phyloP scores from a whole-genome alignment of 2,797 vertebrate species.

The Euthynnus affinis region DNA sequence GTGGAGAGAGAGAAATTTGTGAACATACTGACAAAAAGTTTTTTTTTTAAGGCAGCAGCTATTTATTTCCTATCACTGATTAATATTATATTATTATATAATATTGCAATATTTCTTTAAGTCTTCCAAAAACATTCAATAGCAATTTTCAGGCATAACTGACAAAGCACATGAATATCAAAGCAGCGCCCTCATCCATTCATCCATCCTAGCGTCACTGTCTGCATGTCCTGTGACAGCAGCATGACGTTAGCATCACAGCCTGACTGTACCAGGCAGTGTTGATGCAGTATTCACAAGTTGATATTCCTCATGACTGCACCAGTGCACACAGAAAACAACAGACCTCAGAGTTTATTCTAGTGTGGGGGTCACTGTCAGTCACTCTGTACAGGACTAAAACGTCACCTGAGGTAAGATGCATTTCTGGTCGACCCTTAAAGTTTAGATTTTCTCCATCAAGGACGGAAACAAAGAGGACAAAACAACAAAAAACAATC shows the following conservation, averaged over 20 bases:
- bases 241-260: slow-evolving; percentile 20
- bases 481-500: not conserved
- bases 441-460: not conserved
- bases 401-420: not conserved
- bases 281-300: slow-evolving; percentile 1
- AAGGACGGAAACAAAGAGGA: no score
- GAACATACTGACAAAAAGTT: not conserved
- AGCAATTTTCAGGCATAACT: not conserved
- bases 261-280: slow-evolving; percentile 20
- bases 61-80: not conserved
- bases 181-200: not conserved
- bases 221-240: slow-evolving; percentile 13
- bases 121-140: not conserved
- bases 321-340: slow-evolving; percentile 36
- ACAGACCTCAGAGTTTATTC: slow-evolving; percentile 25
- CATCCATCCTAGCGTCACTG: not conserved
- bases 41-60: not conserved
- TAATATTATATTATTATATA: no score
- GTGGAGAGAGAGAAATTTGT: not conserved
- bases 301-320: slow-evolving; percentile 44
- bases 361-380: not conserved
- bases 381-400: not conserved
- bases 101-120: not conserved
- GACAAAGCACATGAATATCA: not conserved
- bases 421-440: not conserved